Conservation (phyloP, 2,888 invertebrate genomes). For the Chloroclystis v-ata region DNA sequence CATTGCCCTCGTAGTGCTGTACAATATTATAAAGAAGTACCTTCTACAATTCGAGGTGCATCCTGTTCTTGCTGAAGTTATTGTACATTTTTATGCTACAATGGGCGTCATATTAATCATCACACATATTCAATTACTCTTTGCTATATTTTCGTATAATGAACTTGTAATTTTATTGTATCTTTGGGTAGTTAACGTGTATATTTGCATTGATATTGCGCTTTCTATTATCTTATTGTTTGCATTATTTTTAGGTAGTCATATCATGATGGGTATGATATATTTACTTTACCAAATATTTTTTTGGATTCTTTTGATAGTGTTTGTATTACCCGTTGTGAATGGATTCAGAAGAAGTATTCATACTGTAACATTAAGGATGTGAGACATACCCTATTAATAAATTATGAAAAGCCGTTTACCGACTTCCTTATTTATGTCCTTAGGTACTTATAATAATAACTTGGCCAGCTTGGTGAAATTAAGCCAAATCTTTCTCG, state of each 20-base stretch:
- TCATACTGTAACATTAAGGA: constrained; percentile 45
- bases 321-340: constrained; percentile 42
- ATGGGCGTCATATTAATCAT: constrained; percentile 41
- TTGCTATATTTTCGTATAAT: constrained; percentile 42
- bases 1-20: constrained; percentile 34
- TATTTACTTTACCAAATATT: constrained; percentile 30
- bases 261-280: constrained; percentile 20
- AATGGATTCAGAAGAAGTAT: constrained; percentile 55
- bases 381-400: too few species aligned
- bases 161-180: constrained; percentile 47
- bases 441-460: too few species aligned
- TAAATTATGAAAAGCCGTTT: too few species aligned
- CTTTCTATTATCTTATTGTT: constrained; percentile 29
- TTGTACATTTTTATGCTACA: constrained; percentile 39
- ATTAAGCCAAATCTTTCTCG: too few species aligned
- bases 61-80: constrained; percentile 20
- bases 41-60: constrained; percentile 31
- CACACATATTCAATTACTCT: constrained; percentile 38
- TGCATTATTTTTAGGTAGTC: constrained; percentile 22
- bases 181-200: constrained; percentile 42
- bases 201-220: constrained; percentile 38
- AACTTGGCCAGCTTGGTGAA: too few species aligned
- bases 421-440: too few species aligned
- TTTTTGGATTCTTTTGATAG: constrained; percentile 42
- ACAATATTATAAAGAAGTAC: constrained; percentile 24